A percentile compares a stretch with the other conserved stretches of the same genome.
phyloP scores from a whole-genome alignment of 2,888 invertebrate genomes.

The Tenthredo scrophulariae region DNA sequence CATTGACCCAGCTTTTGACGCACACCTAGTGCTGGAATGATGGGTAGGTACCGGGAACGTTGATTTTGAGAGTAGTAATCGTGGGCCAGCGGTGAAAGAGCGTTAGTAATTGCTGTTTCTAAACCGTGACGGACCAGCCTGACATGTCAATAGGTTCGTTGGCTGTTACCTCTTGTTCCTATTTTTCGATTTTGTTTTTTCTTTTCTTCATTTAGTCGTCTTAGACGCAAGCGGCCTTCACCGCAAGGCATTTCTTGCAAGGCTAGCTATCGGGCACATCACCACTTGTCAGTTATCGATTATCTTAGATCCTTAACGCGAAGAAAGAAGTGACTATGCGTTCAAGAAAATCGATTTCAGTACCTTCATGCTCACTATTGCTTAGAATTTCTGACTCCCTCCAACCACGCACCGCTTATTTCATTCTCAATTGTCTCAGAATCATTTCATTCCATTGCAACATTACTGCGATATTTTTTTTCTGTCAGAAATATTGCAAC shows the following conservation, averaged over 20 bases:
- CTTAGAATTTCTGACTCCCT: neutral
- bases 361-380: neutral
- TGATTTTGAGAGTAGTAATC: slow-evolving; percentile 8
- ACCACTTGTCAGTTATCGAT: slow-evolving; percentile 37
- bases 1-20: neutral
- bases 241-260: neutral
- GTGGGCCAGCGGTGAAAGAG: slow-evolving; percentile 11
- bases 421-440: neutral
- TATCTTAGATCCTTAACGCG: slow-evolving; percentile 6
- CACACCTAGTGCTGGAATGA: neutral
- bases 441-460: neutral
- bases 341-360: slow-evolving; percentile 4
- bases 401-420: neutral
- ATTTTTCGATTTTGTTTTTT: neutral
- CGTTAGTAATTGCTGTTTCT: slow-evolving; percentile 43
- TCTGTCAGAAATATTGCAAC: neutral
- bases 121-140: slow-evolving; percentile 59
- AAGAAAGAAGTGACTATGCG: neutral
- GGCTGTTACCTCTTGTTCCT: neutral
- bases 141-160: slow-evolving; percentile 66
- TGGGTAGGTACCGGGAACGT: slow-evolving; percentile 23
- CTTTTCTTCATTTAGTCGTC: neutral
- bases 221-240: neutral
- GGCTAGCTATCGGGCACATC: slow-evolving; percentile 21
- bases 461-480: neutral